Percentiles rank a stretch among this genome's conserved stretches.
Evolutionary conservation across 2,797 vertebrate species (phyloP).

Genomic region (Pangasius mekongensis): DNA sequence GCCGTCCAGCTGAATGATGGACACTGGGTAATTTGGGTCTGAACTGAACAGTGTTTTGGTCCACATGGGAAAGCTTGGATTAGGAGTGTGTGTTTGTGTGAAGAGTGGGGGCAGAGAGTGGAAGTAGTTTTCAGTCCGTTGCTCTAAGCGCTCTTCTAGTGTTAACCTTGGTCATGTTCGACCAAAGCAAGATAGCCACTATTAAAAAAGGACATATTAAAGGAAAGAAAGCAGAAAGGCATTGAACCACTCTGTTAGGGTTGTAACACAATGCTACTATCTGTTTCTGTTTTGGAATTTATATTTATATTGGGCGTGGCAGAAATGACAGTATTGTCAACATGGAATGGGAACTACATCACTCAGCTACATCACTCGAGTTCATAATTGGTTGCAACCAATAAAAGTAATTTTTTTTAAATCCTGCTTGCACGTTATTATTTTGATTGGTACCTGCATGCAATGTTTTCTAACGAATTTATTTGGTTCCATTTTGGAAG

Average conservation of each 20-base stretch:
- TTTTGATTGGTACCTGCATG: not conserved
- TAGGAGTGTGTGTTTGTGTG: conserved; percentile 24
- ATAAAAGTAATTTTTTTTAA: not conserved
- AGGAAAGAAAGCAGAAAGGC: conserved; percentile 17
- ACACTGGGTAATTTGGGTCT: conserved; percentile 57
- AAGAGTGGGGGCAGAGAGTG: conserved; percentile 2
- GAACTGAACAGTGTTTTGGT: conserved; percentile 42
- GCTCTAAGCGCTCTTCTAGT: not conserved
- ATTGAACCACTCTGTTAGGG: not conserved
- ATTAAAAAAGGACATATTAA: not conserved
- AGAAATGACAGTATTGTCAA: not conserved
- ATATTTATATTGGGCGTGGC: not conserved
- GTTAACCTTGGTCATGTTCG: not conserved
- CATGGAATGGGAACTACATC: not conserved
- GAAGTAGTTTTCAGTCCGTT: not conserved
- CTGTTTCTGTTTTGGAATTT: not conserved
- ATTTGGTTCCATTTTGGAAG: not conserved
- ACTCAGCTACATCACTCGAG: not conserved
- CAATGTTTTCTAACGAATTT: not conserved
- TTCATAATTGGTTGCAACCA: not conserved
- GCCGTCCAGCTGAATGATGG: conserved; percentile 72
- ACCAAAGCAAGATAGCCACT: not conserved
- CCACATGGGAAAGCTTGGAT: conserved; percentile 40
- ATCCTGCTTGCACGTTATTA: not conserved
- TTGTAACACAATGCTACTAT: not conserved